Percentiles rank a stretch among this genome's conserved stretches.
Evolutionary conservation across 2,888 invertebrate species (phyloP).

Genomic region (Mesorhabditis spiculigera): DNA sequence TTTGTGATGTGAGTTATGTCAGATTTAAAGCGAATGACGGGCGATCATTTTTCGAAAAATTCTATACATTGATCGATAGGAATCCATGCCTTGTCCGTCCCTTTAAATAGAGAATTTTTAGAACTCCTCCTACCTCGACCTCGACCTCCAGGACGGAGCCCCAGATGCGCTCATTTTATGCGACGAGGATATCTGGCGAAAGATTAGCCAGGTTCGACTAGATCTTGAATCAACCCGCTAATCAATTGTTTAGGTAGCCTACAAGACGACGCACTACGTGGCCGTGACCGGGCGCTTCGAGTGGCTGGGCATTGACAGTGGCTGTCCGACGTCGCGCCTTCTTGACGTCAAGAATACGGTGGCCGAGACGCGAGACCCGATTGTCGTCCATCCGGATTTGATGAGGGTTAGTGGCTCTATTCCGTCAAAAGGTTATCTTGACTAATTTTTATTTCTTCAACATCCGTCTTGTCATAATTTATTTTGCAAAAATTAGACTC

Average conservation of each 20-base stretch:
- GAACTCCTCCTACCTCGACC: not conserved
- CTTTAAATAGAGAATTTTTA: not conserved
- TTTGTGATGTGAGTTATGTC: not conserved
- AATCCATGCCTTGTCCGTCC: no score
- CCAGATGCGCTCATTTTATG: constrained; percentile 15
- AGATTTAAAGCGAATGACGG: not conserved
- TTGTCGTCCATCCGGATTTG: not conserved
- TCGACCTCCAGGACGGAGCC: constrained; percentile 14
- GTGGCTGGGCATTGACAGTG: constrained; percentile 14
- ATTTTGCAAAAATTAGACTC: no score
- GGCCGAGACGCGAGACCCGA: constrained; percentile 1
- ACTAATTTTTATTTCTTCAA: no score
- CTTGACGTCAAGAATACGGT: not conserved
- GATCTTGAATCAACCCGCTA: no score
- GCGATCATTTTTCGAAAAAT: not conserved
- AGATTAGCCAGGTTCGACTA: constrained; percentile 15
- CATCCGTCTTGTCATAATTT: no score
- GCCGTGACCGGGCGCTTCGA: constrained; percentile 35
- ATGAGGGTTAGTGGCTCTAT: not conserved
- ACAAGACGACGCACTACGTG: constrained; percentile 34
- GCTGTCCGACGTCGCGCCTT: not conserved
- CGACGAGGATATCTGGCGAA: constrained; percentile 16
- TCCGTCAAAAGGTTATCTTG: no score
- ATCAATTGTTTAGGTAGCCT: constrained; percentile 25
- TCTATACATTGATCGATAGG: no score